Percentiles rank a stretch among this genome's conserved stretches.
These are phyloP conservation scores for Myrmophylax atrothorax DNA, from an alignment of 2,113 vertebrate genomes.

Conservation along the genomic window DNA sequence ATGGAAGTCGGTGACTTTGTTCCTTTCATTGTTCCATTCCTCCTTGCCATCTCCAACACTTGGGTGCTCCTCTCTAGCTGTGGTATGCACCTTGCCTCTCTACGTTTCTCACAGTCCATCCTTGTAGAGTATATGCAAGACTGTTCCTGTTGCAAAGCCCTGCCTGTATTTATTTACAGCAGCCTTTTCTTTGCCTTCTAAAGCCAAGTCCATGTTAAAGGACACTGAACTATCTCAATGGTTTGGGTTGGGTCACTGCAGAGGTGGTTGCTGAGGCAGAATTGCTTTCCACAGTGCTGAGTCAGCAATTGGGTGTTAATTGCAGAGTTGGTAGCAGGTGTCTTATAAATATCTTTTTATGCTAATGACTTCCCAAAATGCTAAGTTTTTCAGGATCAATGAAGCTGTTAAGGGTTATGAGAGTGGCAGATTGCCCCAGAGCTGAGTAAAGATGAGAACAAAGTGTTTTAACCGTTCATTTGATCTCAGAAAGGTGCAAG, in stretches of 20 bases:
- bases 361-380: conserved; percentile 30
- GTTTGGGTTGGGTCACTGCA: not conserved
- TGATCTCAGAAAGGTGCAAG: not conserved
- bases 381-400: conserved; percentile 21
- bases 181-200: not conserved
- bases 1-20: no score
- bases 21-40: no score
- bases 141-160: not conserved
- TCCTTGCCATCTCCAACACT: no score
- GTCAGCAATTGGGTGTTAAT: not conserved
- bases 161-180: not conserved
- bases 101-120: not conserved
- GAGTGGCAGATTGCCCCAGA: not conserved
- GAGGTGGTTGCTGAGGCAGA: not conserved
- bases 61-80: no score
- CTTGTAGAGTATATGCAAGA: not conserved
- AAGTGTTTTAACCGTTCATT: not conserved
- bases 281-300: not conserved
- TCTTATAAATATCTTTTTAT: not conserved
- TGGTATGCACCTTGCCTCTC: not conserved
- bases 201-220: not conserved
- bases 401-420: conserved; percentile 8
- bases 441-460: not conserved
- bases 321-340: not conserved
- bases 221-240: not conserved